These are phyloP conservation scores for Brachionus asplanchnoidis DNA, from an alignment of 1,140 invertebrate genomes.

Conservation along the genomic window DNA sequence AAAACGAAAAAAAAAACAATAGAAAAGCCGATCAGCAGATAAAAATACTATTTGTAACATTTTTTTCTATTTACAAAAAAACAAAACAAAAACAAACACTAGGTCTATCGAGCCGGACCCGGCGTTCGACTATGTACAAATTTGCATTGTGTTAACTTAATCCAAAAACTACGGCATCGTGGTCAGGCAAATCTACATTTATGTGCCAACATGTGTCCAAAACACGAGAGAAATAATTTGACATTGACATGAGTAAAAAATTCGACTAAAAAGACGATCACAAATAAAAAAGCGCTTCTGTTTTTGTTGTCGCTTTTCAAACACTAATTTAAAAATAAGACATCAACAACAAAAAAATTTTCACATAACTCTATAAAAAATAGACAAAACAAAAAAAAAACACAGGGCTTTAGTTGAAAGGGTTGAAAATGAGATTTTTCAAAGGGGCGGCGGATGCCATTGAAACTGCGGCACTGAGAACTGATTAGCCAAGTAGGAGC, in stretches of 20 bases:
- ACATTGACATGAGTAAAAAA: neutral
- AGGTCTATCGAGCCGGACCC: neutral
- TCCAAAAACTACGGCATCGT: neutral
- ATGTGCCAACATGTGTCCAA: neutral
- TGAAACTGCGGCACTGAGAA: constrained; percentile 11
- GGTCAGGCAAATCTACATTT: neutral
- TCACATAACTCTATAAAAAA: neutral
- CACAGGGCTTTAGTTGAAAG: neutral
- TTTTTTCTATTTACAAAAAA: neutral
- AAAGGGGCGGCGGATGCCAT: neutral
- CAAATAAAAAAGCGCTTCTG: neutral
- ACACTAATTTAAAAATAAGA: neutral
- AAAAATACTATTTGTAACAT: neutral
- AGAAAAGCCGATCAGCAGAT: neutral
- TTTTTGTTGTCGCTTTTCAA: neutral
- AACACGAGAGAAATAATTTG: neutral
- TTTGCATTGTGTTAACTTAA: neutral
- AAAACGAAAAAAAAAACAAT: neutral
- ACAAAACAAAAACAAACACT: too few species aligned
- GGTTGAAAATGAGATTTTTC: neutral
- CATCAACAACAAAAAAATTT: neutral
- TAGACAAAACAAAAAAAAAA: neutral
- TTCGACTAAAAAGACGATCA: neutral
- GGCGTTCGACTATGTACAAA: neutral
- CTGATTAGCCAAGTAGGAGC: constrained; percentile 1